A percentile compares a stretch with the other conserved stretches of the same genome.
Evolutionary conservation across 2,888 invertebrate genomes (phyloP).

Genomic region (Eudemis profundana): DNA sequence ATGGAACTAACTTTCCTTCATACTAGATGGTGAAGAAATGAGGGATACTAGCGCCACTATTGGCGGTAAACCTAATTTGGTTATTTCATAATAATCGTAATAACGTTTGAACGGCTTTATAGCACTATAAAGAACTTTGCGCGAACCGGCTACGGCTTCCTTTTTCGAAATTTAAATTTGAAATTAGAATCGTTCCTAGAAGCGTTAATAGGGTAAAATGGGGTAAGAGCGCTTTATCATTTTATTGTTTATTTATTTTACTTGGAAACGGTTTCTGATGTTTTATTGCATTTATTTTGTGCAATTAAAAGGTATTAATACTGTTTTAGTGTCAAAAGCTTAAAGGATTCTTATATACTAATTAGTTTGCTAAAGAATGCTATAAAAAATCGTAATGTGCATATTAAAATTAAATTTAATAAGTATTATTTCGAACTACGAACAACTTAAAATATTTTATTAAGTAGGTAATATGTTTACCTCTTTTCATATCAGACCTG

Average conservation of each 20-base stretch:
- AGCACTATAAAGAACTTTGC: constrained; percentile 44
- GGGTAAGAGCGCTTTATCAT: constrained; percentile 40
- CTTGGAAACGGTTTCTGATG: constrained; percentile 40
- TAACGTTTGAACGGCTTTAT: constrained; percentile 41
- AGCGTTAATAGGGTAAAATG: constrained; percentile 44
- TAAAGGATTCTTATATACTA: constrained; percentile 9
- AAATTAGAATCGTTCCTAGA: constrained; percentile 44
- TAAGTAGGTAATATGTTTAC: too few relatives aligned
- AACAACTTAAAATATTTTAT: too few relatives aligned
- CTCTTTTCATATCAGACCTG: too few relatives aligned
- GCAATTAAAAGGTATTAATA: constrained; percentile 36
- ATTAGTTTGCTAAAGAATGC: constrained; percentile 5
- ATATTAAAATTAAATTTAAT: too few relatives aligned
- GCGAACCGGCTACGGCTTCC: constrained; percentile 43
- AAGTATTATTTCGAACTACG: too few relatives aligned
- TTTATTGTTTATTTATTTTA: constrained; percentile 45
- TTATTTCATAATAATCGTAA: constrained; percentile 42
- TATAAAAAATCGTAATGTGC: too few relatives aligned
- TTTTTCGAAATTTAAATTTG: constrained; percentile 41
- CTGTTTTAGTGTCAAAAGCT: constrained; percentile 16
- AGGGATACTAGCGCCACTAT: constrained; percentile 16
- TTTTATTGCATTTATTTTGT: constrained; percentile 40
- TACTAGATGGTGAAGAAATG: background rate
- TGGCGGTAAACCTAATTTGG: constrained; percentile 14
- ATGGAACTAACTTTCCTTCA: constrained; percentile 7